Evolutionary conservation across 2,113 vertebrate genomes (phyloP), one percentile per base, ranked within the genome.

Genomic region (Hemicordylus capensis): DNA sequence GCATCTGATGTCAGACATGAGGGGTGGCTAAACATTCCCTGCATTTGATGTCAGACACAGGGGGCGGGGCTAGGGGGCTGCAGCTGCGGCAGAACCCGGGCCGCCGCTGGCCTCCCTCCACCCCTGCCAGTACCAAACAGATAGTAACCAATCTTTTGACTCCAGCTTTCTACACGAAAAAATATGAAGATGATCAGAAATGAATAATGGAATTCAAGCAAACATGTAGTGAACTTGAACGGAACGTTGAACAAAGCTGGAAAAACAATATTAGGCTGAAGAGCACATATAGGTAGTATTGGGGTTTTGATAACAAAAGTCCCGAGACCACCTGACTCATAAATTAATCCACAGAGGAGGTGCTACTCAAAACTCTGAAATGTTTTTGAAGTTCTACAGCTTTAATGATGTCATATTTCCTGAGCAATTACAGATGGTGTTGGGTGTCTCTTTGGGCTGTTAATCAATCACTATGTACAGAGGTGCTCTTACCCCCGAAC

Each of bases 161-260:
- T 58, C 14, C 7, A 87, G 86, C 70, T 87, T 89, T 89, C 61
- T 69, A 34, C 79, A 79, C 48, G 56, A 86, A 63, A 77, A 73
- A 90, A 76, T 88, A 76, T 88, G 28, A 81, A 89, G 84, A 88
- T 17, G 75, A 86, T 90, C 26, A 46, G 22, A 76, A 46, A 86
- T 76, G 90, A 85, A 64, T 80, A 51, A 54, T 37, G 44, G 54
- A 91, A 87, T 86, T 92, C 77, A 92, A 0, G 67, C 22, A 89
- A 88, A 85, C 84, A 92, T 80, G 81, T 72, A 87, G 8, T 93
- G 89, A 93, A 94, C 92, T 95, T 87, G 42, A 93, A 92, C 90
- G 56, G 92, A 92, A 93, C 88, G 81, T 87, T 90, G 87, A 84
- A 91, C 85, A 54, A n/a, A 1, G 15, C 64, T 84, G 58, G 46